phyloP scores from a whole-genome alignment of 2,888 invertebrate species.

The Danaus chrysippus region DNA sequence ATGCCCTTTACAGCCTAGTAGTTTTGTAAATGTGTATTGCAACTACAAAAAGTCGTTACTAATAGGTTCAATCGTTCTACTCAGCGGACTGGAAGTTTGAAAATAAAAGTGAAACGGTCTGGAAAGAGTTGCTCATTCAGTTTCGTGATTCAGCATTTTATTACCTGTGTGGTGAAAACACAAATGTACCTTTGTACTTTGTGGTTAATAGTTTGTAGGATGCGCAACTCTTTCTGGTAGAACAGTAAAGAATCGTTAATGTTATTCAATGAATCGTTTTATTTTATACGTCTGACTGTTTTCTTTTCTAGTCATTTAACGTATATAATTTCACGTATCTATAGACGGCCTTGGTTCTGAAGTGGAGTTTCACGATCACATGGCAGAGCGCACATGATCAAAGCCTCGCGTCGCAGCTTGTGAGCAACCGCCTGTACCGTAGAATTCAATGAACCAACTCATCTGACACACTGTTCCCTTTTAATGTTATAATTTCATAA shows the following conservation, averaged over 20 bases:
- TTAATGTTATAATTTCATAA: constrained; percentile 26
- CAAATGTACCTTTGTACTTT: constrained; percentile 17
- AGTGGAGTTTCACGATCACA: constrained; percentile 58
- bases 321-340: constrained; percentile 2
- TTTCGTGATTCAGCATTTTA: constrained; percentile 60
- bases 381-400: constrained; percentile 71
- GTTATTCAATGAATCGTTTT: constrained; percentile 2
- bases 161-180: constrained; percentile 38
- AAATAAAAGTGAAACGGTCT: constrained; percentile 68
- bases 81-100: constrained; percentile 65
- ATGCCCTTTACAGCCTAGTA: neutral
- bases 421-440: constrained; percentile 62
- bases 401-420: constrained; percentile 54
- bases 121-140: constrained; percentile 64
- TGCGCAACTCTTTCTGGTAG: neutral
- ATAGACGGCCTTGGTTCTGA: constrained; percentile 14
- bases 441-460: constrained; percentile 67
- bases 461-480: constrained; percentile 59
- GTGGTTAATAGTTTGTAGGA: constrained; percentile 23
- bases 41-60: constrained; percentile 56
- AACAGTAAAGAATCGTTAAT: neutral
- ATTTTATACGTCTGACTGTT: neutral
- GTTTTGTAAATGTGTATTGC: constrained; percentile 35
- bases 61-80: constrained; percentile 64
- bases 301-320: neutral